Evolutionary conservation across 2,113 vertebrate genomes (phyloP).

Genomic region (Microtus ochrogaster): DNA sequence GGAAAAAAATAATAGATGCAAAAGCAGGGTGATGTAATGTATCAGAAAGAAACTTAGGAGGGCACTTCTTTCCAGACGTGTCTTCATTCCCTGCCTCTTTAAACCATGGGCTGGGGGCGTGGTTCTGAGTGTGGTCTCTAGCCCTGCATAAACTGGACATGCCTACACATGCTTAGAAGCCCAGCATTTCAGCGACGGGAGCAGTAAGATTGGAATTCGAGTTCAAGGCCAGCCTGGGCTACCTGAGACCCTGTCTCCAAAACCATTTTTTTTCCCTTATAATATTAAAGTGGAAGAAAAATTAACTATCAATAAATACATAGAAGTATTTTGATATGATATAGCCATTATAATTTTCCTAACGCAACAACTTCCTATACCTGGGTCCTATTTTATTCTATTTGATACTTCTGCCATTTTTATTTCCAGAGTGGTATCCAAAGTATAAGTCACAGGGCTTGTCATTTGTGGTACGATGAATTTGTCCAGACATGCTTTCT

Average conservation of each 20-base stretch:
- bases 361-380: not conserved
- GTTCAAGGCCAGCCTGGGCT: not conserved
- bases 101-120: not conserved
- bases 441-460: not conserved
- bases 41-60: not conserved
- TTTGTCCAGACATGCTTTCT: not conserved
- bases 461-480: not conserved
- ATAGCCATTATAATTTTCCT: not conserved
- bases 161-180: not conserved
- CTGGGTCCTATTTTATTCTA: not conserved
- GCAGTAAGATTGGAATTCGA: not conserved
- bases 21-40: not conserved
- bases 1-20: not conserved
- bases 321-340: constrained; percentile 7
- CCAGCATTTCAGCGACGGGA: not conserved
- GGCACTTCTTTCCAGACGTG: not conserved
- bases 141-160: not conserved
- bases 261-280: not conserved
- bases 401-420: not conserved
- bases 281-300: not conserved
- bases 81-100: not conserved
- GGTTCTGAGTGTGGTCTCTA: not conserved
- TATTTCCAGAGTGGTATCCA: not conserved
- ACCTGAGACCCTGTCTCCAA: not conserved
- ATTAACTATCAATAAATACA: not conserved